Percentiles rank a stretch among this genome's conserved stretches.
Conservation (phyloP, 2,888 invertebrate species). For the Limnephilus rhombicus region DNA sequence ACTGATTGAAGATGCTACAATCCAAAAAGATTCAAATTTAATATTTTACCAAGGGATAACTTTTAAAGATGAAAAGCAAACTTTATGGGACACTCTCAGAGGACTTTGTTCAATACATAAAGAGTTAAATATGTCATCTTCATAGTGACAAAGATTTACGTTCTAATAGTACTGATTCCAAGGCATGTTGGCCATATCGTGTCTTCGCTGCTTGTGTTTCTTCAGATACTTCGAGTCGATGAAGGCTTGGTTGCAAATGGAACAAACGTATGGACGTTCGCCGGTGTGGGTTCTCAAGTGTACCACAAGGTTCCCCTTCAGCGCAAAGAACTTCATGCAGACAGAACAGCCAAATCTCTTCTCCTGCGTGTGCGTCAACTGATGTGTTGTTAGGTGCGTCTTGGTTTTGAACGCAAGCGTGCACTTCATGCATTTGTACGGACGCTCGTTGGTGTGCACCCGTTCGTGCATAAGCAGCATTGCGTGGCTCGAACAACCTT, state of each 20-base stretch:
- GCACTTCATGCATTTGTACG: conserved; percentile 75
- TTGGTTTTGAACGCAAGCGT: conserved; percentile 75
- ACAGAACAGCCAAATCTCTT: conserved; percentile 77
- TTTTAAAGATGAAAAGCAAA: neutral
- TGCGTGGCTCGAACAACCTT: conserved; percentile 75
- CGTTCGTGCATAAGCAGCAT: conserved; percentile 77
- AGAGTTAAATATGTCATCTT: neutral
- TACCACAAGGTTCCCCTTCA: conserved; percentile 76
- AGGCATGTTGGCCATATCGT: conserved; percentile 73
- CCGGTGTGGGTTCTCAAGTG: conserved; percentile 77
- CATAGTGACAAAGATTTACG: neutral
- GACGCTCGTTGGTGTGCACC: conserved; percentile 76
- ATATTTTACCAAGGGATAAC: neutral
- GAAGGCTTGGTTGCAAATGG: conserved; percentile 75
- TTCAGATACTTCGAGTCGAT: conserved; percentile 78
- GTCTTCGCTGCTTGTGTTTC: conserved; percentile 76
- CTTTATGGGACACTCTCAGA: neutral
- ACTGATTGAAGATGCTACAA: neutral
- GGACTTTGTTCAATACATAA: neutral
- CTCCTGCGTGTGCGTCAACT: conserved; percentile 76
- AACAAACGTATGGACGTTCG: conserved; percentile 75
- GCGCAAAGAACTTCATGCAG: conserved; percentile 77
- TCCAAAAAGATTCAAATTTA: neutral
- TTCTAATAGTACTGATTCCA: conserved; percentile 70
- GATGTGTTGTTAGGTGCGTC: conserved; percentile 76